Conservation (phyloP, 1,140 invertebrate species). For the Goniozus legneri region DNA sequence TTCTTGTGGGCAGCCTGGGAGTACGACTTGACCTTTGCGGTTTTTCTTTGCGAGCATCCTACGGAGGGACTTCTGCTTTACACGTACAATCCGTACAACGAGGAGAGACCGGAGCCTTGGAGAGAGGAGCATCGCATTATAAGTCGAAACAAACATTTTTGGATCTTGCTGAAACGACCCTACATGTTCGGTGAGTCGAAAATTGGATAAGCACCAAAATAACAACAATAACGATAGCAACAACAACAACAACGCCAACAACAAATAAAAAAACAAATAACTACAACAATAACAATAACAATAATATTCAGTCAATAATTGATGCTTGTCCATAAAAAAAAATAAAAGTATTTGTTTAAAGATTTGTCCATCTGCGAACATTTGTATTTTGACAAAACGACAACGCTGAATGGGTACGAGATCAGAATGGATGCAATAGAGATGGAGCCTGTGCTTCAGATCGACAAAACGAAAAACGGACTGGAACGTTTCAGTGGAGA, state of each 20-base stretch:
- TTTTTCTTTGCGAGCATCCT: conserved; percentile 24
- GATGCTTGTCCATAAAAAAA: background rate
- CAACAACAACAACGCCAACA: too few relatives aligned
- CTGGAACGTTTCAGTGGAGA: conserved; percentile 15
- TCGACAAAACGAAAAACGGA: background rate
- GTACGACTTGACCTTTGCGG: conserved; percentile 8
- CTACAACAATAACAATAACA: too few relatives aligned
- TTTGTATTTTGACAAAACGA: conserved; percentile 18
- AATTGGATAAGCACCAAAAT: too few relatives aligned
- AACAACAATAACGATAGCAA: too few relatives aligned
- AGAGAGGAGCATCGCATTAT: background rate
- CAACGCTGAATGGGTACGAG: conserved; percentile 11
- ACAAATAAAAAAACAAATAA: background rate
- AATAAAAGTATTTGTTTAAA: too few relatives aligned
- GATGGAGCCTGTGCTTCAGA: conserved; percentile 2
- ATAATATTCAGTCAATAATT: background rate
- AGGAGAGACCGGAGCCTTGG: conserved; percentile 2
- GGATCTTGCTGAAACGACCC: conserved; percentile 12
- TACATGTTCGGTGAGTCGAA: conserved; percentile 1
- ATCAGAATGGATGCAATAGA: conserved; percentile 15
- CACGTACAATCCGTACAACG: conserved; percentile 22
- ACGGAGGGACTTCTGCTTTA: conserved; percentile 12
- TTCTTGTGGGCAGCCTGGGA: conserved; percentile 21
- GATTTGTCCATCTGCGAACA: conserved; percentile 3
- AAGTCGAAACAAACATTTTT: conserved; percentile 18